Conservation (phyloP, 2,113 vertebrate species). For the Gymnocephalus cernua region DNA sequence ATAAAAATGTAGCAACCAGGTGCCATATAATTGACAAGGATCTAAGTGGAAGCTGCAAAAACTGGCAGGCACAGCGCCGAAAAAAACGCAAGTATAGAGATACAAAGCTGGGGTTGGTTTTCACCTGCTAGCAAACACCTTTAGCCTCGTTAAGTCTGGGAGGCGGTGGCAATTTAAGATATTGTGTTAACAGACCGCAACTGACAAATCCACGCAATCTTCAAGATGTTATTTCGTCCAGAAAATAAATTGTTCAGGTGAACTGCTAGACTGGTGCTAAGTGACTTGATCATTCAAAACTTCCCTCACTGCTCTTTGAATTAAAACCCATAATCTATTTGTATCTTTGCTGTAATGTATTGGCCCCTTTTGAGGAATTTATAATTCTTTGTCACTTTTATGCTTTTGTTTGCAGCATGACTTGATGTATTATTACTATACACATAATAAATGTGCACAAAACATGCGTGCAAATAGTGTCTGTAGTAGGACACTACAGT, state of each 20-base stretch:
- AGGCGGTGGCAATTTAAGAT: too few species aligned
- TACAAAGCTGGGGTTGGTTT: too few species aligned
- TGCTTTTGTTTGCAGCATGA: slow-evolving; percentile 9
- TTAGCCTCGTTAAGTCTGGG: too few species aligned
- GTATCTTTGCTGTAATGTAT: not conserved
- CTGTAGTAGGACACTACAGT: too few species aligned
- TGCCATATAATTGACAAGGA: too few species aligned
- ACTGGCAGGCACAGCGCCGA: too few species aligned
- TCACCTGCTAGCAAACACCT: too few species aligned
- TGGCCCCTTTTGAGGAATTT: not conserved
- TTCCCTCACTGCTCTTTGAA: not conserved
- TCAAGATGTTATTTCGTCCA: not conserved
- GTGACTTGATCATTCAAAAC: not conserved
- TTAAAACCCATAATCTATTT: not conserved
- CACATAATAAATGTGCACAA: slow-evolving; percentile 5
- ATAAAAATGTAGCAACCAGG: too few species aligned
- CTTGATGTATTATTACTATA: not conserved
- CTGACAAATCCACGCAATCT: not conserved
- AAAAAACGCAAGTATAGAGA: too few species aligned
- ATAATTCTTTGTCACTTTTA: slow-evolving; percentile 10
- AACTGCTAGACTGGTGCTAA: not conserved
- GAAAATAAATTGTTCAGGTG: not conserved
- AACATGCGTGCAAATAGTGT: not conserved
- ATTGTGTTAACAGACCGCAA: too few species aligned
- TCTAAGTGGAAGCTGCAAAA: too few species aligned